A percentile compares a stretch with the other conserved stretches of the same genome.
Conservation (phyloP, 2,113 vertebrate species). For the Caretta caretta region DNA sequence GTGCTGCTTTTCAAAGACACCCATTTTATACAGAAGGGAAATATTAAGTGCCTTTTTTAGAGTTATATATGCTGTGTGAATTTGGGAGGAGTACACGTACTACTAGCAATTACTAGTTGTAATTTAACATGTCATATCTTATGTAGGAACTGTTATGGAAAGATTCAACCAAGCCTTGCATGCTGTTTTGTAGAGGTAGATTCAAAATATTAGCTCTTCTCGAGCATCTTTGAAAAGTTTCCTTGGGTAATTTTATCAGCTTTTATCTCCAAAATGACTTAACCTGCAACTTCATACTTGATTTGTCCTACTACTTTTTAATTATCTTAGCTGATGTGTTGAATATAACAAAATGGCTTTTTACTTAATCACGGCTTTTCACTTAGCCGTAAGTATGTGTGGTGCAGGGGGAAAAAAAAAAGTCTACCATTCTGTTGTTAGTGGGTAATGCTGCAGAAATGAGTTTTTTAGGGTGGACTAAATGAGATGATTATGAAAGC, state of each 20-base stretch:
- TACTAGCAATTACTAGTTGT: no score
- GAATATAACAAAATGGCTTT: not conserved
- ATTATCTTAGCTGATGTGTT: not conserved
- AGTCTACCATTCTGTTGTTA: not conserved
- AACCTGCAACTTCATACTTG: not conserved
- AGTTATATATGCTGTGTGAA: not conserved
- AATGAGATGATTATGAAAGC: not conserved
- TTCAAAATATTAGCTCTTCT: no score
- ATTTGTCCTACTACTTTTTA: fast-evolving
- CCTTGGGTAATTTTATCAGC: not conserved
- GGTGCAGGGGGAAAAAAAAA: not conserved
- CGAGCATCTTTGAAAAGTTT: no score
- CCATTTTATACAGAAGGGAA: not conserved
- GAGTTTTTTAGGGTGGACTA: not conserved
- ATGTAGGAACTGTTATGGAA: no score
- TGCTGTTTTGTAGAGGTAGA: no score
- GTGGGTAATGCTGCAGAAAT: not conserved
- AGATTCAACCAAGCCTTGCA: no score
- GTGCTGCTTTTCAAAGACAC: not conserved
- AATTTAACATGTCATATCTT: no score
- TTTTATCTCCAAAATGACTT: not conserved
- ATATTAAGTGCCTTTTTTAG: not conserved
- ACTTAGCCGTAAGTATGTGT: not conserved
- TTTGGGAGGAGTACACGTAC: not conserved
- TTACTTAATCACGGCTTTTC: not conserved